Evolutionary conservation across 1,140 invertebrate genomes (phyloP).

Genomic region (Zaprionus tsacasi): DNA sequence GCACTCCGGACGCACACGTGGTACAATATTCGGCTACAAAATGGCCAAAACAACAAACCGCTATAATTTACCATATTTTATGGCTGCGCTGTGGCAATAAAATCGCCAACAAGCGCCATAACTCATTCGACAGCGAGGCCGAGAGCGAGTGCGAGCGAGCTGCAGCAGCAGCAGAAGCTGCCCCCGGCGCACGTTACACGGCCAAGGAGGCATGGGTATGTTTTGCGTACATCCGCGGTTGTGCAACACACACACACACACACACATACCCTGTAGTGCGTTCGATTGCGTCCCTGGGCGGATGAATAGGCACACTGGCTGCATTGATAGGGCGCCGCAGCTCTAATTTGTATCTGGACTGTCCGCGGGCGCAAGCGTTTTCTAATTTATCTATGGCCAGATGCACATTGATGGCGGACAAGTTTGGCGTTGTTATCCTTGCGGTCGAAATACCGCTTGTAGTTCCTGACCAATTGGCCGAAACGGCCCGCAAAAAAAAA

Average conservation of each 20-base stretch:
- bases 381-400: conserved; percentile 75
- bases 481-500: conserved; percentile 15
- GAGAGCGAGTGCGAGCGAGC: neutral
- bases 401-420: conserved; percentile 70
- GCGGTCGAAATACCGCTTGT: conserved; percentile 36
- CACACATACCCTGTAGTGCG: conserved; percentile 8
- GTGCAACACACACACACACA: conserved; percentile 42
- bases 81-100: conserved; percentile 84
- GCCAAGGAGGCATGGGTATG: conserved; percentile 41
- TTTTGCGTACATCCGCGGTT: conserved; percentile 71
- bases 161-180: conserved; percentile 61
- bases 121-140: conserved; percentile 70
- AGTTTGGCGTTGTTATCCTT: conserved; percentile 64
- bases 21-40: conserved; percentile 84
- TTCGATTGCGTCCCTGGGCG: conserved; percentile 26
- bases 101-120: conserved; percentile 84
- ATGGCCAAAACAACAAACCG: conserved; percentile 84
- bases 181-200: conserved; percentile 72
- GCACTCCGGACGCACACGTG: conserved; percentile 70
- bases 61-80: conserved; percentile 84
- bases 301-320: conserved; percentile 46
- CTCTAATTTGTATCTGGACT: conserved; percentile 73
- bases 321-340: conserved; percentile 35
- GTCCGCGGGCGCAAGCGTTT: conserved; percentile 47
- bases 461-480: neutral